phyloP scores from a whole-genome alignment of 2,113 vertebrate species.

The rabbit (Oryctolagus cuniculus) region mOryCun1.1 NC_091432.1:214097001-214097500 shows the following conservation, averaged over 20 bases:
- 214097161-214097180: neutral
- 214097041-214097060: neutral
- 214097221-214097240: neutral
- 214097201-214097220: neutral
- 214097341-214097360: neutral
- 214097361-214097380: neutral
- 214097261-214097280: neutral
- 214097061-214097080: neutral
- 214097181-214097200: neutral
- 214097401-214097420: neutral
- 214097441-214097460: neutral
- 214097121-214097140: neutral
- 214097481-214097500: neutral
- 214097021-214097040: too few relatives aligned
- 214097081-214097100: neutral
- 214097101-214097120: slow-evolving; percentile 24
- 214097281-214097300: neutral
- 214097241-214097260: neutral
- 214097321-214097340: neutral
- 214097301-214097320: slow-evolving; percentile 19
- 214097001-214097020: accelerated
- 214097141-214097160: neutral
- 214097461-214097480: neutral
- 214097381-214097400: neutral
- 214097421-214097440: neutral